Evolutionary conservation across 2,113 vertebrate genomes (phyloP).

Genomic region (Psephotus haematonotus): DNA sequence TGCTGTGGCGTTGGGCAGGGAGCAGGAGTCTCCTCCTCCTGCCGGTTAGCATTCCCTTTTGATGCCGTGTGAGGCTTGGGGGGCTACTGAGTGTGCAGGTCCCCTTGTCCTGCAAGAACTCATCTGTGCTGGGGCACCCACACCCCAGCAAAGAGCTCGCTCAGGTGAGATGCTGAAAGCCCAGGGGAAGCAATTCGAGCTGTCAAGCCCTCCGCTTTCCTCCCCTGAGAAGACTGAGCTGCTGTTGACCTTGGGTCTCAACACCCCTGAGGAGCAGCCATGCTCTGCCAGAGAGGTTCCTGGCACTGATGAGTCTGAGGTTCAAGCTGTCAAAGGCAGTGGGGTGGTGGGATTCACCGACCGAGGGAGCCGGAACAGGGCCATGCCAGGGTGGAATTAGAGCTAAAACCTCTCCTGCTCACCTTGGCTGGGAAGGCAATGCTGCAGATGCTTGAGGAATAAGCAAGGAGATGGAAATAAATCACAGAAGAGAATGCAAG

Average conservation of each 20-base stretch:
- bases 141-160: neutral
- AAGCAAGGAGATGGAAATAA: neutral
- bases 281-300: neutral
- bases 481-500: neutral
- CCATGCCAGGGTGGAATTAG: neutral
- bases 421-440: neutral
- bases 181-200: neutral
- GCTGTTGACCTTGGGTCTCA: neutral
- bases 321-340: neutral
- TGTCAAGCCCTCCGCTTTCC: neutral
- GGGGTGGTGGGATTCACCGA: fast-evolving
- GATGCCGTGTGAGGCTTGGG: neutral
- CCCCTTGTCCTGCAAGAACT: neutral
- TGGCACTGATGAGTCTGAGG: neutral
- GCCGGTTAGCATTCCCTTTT: neutral
- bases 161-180: neutral
- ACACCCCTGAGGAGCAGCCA: neutral
- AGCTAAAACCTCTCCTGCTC: neutral
- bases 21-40: neutral
- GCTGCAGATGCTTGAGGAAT: neutral
- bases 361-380: neutral
- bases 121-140: neutral
- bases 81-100: neutral
- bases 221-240: neutral
- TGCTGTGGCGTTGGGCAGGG: neutral